These are phyloP conservation scores for Parasteatoda tepidariorum DNA, from an alignment of 1,140 invertebrate genomes.

Conservation along the genomic window DNA sequence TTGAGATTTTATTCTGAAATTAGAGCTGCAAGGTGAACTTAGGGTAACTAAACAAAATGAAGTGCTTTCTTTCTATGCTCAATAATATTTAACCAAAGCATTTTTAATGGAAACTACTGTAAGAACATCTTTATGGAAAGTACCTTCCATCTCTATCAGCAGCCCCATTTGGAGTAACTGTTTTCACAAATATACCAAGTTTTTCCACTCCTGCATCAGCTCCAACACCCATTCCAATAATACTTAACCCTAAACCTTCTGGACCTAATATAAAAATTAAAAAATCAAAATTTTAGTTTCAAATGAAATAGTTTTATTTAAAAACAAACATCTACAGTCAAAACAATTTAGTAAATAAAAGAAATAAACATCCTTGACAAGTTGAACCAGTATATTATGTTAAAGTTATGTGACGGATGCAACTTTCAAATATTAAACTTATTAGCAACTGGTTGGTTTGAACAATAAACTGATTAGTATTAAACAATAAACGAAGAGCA, in stretches of 20 bases:
- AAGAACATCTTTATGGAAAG: too few relatives aligned
- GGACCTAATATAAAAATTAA: slow-evolving; percentile 67
- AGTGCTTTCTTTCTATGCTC: too few relatives aligned
- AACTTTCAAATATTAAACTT: slow-evolving; percentile 47
- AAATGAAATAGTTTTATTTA: slow-evolving; percentile 1
- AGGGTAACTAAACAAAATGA: too few relatives aligned
- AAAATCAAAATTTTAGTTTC: background rate
- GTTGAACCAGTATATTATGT: background rate
- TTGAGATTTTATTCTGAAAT: too few relatives aligned
- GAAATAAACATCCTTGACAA: background rate
- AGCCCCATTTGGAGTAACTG: slow-evolving; percentile 94
- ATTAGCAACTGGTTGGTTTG: too few relatives aligned
- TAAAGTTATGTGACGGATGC: background rate
- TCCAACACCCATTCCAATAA: slow-evolving; percentile 95
- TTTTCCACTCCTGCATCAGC: slow-evolving; percentile 98
- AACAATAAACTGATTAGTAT: too few relatives aligned
- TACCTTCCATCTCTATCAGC: slow-evolving; percentile 87
- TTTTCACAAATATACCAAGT: slow-evolving; percentile 97
- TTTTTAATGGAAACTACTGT: too few relatives aligned
- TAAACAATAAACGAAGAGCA: too few relatives aligned
- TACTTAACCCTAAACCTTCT: slow-evolving; percentile 94
- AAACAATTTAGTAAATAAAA: background rate
- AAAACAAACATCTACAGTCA: background rate
- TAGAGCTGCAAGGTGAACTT: too few relatives aligned
- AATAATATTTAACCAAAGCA: too few relatives aligned